A percentile compares a stretch with the other conserved stretches of the same genome.
phyloP scores from a whole-genome alignment of 1,140 invertebrate genomes.

The Ips typographus region DNA sequence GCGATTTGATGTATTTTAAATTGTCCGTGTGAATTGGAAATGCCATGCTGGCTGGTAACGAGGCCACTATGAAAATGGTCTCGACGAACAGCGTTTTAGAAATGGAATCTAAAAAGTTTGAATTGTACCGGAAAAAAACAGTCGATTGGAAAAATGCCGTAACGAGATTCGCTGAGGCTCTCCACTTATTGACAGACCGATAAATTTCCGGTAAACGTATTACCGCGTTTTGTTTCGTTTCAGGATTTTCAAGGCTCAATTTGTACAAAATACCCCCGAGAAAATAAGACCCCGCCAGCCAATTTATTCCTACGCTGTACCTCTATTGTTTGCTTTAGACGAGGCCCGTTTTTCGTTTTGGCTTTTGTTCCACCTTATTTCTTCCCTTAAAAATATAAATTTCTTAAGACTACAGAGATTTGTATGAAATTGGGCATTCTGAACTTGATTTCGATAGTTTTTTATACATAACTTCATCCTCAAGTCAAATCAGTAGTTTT shows the following conservation, averaged over 20 bases:
- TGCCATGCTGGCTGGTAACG: too few relatives aligned
- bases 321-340: conserved; percentile 31
- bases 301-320: conserved; percentile 31
- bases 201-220: conserved; percentile 27
- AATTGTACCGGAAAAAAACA: too few relatives aligned
- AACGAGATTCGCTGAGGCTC: conserved; percentile 15
- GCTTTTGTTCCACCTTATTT: conserved; percentile 10
- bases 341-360: conserved; percentile 18
- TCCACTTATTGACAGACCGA: conserved; percentile 23
- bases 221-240: conserved; percentile 31
- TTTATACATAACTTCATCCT: too few relatives aligned
- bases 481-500: too few relatives aligned
- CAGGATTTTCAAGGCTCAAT: conserved; percentile 28
- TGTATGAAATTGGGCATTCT: too few relatives aligned
- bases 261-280: conserved; percentile 31
- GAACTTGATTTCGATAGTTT: too few relatives aligned
- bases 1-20: conserved; percentile 29
- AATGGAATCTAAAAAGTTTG: too few relatives aligned
- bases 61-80: background rate
- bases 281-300: conserved; percentile 27
- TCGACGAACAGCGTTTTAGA: too few relatives aligned
- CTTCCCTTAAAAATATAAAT: background rate
- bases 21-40: conserved; percentile 15
- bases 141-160: background rate
- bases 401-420: too few relatives aligned